A percentile compares a stretch with the other conserved stretches of the same genome.
phyloP scores from a whole-genome alignment of 2,113 vertebrate species.

The Muntiacus reevesi region DNA sequence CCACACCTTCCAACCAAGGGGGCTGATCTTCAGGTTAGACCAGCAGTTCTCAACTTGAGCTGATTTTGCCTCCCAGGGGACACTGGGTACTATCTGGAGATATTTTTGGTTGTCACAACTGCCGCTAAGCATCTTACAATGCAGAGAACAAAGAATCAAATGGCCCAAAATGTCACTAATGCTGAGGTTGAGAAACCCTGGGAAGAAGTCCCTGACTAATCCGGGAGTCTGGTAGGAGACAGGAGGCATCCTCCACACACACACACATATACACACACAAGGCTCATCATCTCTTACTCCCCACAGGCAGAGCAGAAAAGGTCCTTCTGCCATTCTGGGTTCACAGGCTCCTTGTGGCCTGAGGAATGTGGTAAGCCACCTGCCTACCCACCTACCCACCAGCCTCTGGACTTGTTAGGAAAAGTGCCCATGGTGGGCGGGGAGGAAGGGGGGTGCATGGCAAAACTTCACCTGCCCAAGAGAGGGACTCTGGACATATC shows the following conservation, averaged over 20 bases:
- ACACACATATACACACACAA: too few relatives aligned
- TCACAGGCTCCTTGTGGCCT: conserved; percentile 3
- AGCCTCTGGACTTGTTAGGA: neutral
- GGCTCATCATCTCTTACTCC: neutral
- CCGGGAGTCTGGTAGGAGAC: neutral
- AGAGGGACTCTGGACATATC: neutral
- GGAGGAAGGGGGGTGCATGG: neutral
- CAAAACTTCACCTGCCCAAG: neutral
- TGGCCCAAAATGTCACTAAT: neutral
- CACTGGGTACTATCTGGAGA: neutral
- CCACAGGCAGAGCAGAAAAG: neutral
- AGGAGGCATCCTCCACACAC: neutral
- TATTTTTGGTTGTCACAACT: conserved; percentile 9
- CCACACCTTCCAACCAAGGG: neutral
- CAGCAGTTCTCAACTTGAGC: neutral
- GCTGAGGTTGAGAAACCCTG: neutral
- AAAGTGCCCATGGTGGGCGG: neutral
- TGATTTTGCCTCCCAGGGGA: neutral
- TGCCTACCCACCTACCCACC: neutral
- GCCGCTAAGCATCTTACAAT: neutral
- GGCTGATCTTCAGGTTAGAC: neutral
- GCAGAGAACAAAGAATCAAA: conserved; percentile 11
- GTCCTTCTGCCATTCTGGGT: neutral
- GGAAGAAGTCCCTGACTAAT: neutral
- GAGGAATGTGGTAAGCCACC: neutral